phyloP scores from a whole-genome alignment of 2,888 invertebrate genomes.

The Cepaea hortensis region DNA sequence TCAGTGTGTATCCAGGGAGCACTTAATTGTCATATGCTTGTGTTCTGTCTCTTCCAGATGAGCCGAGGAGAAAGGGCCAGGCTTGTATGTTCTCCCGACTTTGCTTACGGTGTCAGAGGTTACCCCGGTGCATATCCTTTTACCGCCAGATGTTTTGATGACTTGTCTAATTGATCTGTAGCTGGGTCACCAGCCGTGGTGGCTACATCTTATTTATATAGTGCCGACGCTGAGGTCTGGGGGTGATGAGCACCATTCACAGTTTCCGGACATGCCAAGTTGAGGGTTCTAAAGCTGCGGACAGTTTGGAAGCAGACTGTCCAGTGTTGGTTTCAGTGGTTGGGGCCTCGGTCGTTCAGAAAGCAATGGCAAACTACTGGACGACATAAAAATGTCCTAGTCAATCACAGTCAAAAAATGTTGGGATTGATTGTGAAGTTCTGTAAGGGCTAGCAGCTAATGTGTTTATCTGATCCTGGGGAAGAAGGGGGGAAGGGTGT shows the following conservation, averaged over 20 bases:
- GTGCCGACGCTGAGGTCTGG: neutral
- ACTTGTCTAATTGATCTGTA: neutral
- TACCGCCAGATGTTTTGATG: neutral
- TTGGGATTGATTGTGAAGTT: no score
- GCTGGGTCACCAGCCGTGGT: neutral
- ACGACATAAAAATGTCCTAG: neutral
- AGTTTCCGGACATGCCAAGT: neutral
- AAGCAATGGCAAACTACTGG: neutral
- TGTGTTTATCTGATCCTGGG: neutral
- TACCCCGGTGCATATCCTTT: constrained; percentile 87
- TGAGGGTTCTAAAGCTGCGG: no score
- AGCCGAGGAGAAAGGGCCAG: constrained; percentile 95
- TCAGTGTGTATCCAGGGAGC: no score
- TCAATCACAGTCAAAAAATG: neutral
- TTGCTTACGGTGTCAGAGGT: constrained; percentile 93
- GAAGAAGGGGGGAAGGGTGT: no score
- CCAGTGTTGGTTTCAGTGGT: no score
- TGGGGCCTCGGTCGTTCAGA: no score
- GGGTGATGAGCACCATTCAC: neutral
- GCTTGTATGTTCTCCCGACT: constrained; percentile 89
- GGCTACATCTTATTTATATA: neutral
- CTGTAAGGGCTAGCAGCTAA: neutral
- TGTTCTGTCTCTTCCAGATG: constrained; percentile 81
- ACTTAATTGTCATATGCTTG: neutral
- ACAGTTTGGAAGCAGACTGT: no score